phyloP scores from a whole-genome alignment of 2,797 vertebrate species.

The Columba guinea region DNA sequence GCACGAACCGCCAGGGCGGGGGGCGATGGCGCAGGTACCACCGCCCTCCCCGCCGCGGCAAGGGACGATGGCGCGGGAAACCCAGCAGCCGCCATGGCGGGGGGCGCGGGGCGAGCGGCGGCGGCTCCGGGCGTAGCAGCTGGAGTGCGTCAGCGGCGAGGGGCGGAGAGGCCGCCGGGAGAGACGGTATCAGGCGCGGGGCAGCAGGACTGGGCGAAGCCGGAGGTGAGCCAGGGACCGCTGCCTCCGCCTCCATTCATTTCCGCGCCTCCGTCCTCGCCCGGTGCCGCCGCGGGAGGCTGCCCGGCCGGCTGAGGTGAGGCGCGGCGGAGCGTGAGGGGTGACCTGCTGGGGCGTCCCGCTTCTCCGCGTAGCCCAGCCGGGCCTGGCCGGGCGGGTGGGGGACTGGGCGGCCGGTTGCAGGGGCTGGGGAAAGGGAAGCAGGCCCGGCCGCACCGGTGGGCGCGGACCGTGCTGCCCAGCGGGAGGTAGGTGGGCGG shows the following conservation, averaged over 20 bases:
- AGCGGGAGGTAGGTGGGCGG: not conserved
- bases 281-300: not conserved
- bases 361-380: not conserved
- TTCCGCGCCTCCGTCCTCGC: no score
- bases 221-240: rapidly evolving
- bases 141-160: slow-evolving; percentile 28
- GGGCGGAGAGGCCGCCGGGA: slow-evolving; percentile 22
- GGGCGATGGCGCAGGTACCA: no score
- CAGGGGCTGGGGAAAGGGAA: not conserved
- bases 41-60: no score
- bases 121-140: not conserved
- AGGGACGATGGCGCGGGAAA: rapidly evolving
- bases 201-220: not conserved
- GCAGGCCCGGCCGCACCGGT: not conserved
- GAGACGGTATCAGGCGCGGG: not conserved
- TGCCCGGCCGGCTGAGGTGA: not conserved
- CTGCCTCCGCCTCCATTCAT: not conserved
- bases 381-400: not conserved
- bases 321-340: not conserved
- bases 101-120: not conserved
- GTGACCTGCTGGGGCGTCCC: not conserved
- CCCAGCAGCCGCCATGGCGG: not conserved
- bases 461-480: not conserved
- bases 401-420: no score
- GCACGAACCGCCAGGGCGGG: not conserved